Conservation (phyloP, 2,888 invertebrate genomes). For the Selenia dentaria region DNA sequence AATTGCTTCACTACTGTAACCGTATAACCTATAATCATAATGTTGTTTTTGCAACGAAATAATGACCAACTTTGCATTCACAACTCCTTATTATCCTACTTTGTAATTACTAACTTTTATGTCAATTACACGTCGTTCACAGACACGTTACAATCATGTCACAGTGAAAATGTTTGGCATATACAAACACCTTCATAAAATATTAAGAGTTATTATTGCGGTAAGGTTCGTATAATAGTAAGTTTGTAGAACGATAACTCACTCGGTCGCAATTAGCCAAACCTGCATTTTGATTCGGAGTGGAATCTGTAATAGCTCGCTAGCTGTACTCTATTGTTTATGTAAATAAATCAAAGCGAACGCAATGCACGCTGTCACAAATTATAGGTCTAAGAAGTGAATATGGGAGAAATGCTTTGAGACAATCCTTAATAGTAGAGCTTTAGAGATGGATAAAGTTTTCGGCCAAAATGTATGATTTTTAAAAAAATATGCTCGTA, state of each 20-base stretch:
- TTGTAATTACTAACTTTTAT: slow-evolving; percentile 29
- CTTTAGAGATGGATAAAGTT: slow-evolving; percentile 8
- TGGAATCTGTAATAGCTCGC: slow-evolving; percentile 63
- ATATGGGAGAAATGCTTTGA: slow-evolving; percentile 65
- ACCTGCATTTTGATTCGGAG: slow-evolving; percentile 40
- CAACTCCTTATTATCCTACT: slow-evolving; percentile 23
- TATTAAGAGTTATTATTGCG: slow-evolving; percentile 1
- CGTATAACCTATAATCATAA: slow-evolving; percentile 12
- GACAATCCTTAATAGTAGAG: slow-evolving; percentile 73
- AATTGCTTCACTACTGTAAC: slow-evolving; percentile 18
- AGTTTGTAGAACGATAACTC: slow-evolving; percentile 36
- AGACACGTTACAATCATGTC: slow-evolving; percentile 1
- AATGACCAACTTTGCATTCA: slow-evolving; percentile 20
- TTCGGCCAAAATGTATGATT: neutral
- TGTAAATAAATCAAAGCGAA: slow-evolving; percentile 74
- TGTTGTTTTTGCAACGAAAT: slow-evolving; percentile 27
- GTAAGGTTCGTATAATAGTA: slow-evolving; percentile 7
- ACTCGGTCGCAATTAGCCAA: slow-evolving; percentile 44
- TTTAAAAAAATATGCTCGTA: too few relatives aligned
- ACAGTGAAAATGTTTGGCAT: neutral
- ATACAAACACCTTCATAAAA: neutral
- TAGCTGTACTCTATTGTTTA: slow-evolving; percentile 59
- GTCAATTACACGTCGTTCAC: slow-evolving; percentile 9
- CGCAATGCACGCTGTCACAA: slow-evolving; percentile 64
- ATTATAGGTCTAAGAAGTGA: slow-evolving; percentile 68